Evolutionary conservation across 2,888 invertebrate species (phyloP), one percentile per base, ranked within the genome.

Genomic region (Tetropium fuscum): DNA sequence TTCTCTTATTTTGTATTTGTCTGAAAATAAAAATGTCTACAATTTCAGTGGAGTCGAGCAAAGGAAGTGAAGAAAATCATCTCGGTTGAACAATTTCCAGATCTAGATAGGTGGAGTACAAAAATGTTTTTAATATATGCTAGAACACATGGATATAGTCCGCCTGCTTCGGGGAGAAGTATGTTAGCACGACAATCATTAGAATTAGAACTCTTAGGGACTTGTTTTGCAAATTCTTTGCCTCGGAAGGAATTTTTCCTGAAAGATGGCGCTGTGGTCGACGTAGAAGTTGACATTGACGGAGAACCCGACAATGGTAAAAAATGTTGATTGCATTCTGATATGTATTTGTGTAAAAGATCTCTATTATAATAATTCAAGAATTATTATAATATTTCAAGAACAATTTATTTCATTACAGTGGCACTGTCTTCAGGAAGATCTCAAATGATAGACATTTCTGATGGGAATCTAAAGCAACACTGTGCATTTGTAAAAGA

Each of bases 11-110:
- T n/a, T n/a, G n/a, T n/a, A n/a, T n/a, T n/a, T n/a, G n/a, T n/a
- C n/a, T n/a, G n/a, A n/a, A n/a, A n/a, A n/a, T n/a, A n/a, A 41
- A 10, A 41, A 10, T 8, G 7, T 57, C 32, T 47, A 53, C 34
- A 36, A 53, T 70, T 82, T 44, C 71, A 86, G 84, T 87, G 87
- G 86, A 83, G 82, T 68, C 78, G 87, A 70, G 87, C 88, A 2
- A 84, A 83, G 68, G 73, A 76, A 38, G 81, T 86, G 16, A 75
- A 72, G 66, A 71, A 70, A 48, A 66, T 80, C 22, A 53, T 80
- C 15, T 40, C 56, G 16, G 19, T 47, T 2, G 66, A 74, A 30
- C 58, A 69, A 34, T 64, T 79, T 53, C 56, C 64, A 6, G 72
- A 66, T 41, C 63, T 61, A 27, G 70, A 76, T 49, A 73, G 79